These are phyloP conservation scores for Aleiodes testaceus DNA, from an alignment of 2,888 invertebrate genomes.

Conservation along the genomic window DNA sequence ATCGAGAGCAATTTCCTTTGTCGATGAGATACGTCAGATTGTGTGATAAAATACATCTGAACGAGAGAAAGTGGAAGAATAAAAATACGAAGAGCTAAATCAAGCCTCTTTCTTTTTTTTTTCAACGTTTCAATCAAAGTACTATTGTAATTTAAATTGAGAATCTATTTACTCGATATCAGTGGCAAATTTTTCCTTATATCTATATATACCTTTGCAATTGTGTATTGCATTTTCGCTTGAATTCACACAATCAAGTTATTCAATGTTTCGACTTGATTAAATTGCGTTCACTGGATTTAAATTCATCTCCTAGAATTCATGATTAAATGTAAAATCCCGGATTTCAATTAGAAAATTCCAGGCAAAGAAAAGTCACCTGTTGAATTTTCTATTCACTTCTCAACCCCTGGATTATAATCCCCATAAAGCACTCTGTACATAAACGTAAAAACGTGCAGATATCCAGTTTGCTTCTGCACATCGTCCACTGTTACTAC, in stretches of 20 bases:
- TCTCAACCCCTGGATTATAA: neutral
- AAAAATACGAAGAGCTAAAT: no score
- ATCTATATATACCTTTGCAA: neutral
- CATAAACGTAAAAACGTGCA: neutral
- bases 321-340: no score
- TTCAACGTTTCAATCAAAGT: no score
- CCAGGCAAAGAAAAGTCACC: neutral
- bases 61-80: no score
- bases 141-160: no score
- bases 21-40: no score
- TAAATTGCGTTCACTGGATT: constrained; percentile 23
- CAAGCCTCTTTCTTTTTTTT: no score
- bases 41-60: no score
- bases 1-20: no score
- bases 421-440: neutral
- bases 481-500: constrained; percentile 7
- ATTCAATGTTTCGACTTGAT: constrained; percentile 19
- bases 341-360: neutral
- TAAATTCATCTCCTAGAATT: constrained; percentile 15
- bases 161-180: no score
- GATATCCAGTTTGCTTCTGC: neutral
- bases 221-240: constrained; percentile 17
- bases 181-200: no score
- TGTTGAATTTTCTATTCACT: constrained; percentile 22
- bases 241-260: constrained; percentile 34